phyloP scores from a whole-genome alignment of 2,888 invertebrate species.

The Nomada goodeniana region DNA sequence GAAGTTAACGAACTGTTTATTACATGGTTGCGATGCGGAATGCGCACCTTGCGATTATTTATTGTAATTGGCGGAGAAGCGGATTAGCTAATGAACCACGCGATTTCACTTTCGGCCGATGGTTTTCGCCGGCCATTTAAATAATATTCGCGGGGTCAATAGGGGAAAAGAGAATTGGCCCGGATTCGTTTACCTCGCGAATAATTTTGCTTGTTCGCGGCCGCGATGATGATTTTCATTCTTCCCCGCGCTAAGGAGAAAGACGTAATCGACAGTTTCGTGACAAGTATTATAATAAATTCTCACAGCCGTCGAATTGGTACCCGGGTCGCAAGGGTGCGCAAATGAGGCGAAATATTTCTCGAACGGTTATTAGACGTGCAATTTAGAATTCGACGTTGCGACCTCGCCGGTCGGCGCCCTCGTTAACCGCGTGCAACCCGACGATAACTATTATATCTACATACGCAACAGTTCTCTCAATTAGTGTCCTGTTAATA shows the following conservation, averaged over 20 bases:
- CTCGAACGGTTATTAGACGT: not conserved
- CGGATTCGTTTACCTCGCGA: too few relatives aligned
- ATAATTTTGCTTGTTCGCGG: too few relatives aligned
- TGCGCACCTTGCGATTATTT: too few relatives aligned
- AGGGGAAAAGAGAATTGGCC: too few relatives aligned
- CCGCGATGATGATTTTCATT: too few relatives aligned
- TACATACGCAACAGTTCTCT: conserved; percentile 67
- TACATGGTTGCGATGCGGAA: too few relatives aligned
- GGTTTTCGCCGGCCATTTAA: too few relatives aligned
- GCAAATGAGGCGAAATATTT: not conserved
- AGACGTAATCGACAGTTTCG: too few relatives aligned
- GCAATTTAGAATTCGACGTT: not conserved
- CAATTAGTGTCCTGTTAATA: conserved; percentile 76
- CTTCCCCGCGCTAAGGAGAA: too few relatives aligned
- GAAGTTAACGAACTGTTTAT: not conserved
- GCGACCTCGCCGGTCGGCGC: conserved; percentile 21
- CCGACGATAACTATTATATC: conserved; percentile 69
- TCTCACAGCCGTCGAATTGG: not conserved
- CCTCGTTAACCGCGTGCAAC: conserved; percentile 61
- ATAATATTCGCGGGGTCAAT: too few relatives aligned
- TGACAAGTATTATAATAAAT: not conserved
- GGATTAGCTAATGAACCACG: not conserved
- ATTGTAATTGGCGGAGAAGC: not conserved
- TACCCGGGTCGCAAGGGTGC: not conserved
- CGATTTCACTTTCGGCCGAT: too few relatives aligned